A percentile compares a stretch with the other conserved stretches of the same genome.
Conservation (phyloP, 2,888 invertebrate genomes). For the Drosophila kuntzei region DNA sequence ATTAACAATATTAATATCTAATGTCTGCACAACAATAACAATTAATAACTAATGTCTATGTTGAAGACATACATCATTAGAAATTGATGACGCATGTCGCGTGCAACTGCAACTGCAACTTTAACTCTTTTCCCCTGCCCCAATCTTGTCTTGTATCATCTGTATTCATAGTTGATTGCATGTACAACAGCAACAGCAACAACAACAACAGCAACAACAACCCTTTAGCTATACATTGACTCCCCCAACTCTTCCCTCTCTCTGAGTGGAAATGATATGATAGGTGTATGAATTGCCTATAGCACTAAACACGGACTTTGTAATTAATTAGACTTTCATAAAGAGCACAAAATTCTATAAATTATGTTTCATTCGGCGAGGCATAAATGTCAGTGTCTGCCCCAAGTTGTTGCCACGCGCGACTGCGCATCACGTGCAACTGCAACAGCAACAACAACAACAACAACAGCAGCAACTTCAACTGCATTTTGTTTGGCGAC, state of each 20-base stretch:
- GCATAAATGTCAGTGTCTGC: slow-evolving; percentile 66
- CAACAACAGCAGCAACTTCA: slow-evolving; percentile 26
- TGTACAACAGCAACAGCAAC: slow-evolving; percentile 33
- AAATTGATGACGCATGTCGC: slow-evolving; percentile 82
- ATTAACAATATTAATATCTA: slow-evolving; percentile 64
- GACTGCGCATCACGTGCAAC: slow-evolving; percentile 76
- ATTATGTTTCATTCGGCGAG: slow-evolving; percentile 69
- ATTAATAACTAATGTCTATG: slow-evolving; percentile 57
- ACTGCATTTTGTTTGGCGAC: slow-evolving; percentile 46
- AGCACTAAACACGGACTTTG: slow-evolving; percentile 59
- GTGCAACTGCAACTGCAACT: slow-evolving; percentile 65
- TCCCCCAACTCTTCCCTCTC: slow-evolving; percentile 1
- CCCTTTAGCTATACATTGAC: slow-evolving; percentile 47
- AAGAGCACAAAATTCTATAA: slow-evolving; percentile 82
- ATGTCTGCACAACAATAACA: slow-evolving; percentile 55
- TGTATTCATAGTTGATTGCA: slow-evolving; percentile 56
- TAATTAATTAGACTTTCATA: slow-evolving; percentile 80
- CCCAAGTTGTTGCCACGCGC: slow-evolving; percentile 59
- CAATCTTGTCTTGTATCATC: slow-evolving; percentile 13
- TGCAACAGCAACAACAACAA: slow-evolving; percentile 23
- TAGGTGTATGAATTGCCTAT: slow-evolving; percentile 13
- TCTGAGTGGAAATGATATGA: slow-evolving; percentile 47
- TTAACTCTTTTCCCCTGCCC: slow-evolving; percentile 1
- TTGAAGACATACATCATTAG: slow-evolving; percentile 76
- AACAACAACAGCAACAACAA: slow-evolving; percentile 32